Evolutionary conservation across 2,888 invertebrate species (phyloP), one percentile per base, ranked within the genome.

Genomic region (Hirtodrosophila histrioides): DNA sequence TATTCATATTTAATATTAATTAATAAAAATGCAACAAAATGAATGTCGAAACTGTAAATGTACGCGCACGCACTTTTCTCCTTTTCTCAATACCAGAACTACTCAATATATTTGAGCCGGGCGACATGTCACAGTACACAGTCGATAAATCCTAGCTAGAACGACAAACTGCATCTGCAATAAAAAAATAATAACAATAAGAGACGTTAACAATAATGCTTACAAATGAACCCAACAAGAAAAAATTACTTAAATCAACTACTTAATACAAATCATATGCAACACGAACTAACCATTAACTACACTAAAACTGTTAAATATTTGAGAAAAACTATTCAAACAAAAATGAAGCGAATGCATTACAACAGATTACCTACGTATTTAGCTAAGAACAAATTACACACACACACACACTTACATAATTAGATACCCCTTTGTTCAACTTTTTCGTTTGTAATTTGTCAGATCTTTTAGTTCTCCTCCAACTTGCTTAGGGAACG

Each of bases 231-330:
- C 37, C 37, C 35, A 44, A 40, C 49, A 61, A 40, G 63, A 69
- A 78, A 77, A 69, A 78, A 77, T 69, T 65, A 79, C 62, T 79
- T 82, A 82, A 78, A 55, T 62, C 68, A 65, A 57, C 51, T 50
- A 54, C 51, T 64, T 70, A 69, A 50, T 50, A 49, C 56, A 50
- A 40, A 57, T 2, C 53, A 17, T 44, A 46, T 23, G 48, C 31
- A 27, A 27, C 60, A 61, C 12, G 69, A 61, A 53, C 50, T 74
- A 50, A 68, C 29, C 49, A 70, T 51, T 51, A 55, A 35, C 41
- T 45, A 60, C 58, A 73, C 58, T 41, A 51, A 55, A 55, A 53
- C 44, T 67, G 54, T 66, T 70, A 49, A 27, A 66, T 37, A 51
- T 62, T 63, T 63, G 54, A 39, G 48, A 48, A 64, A 69, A 40